phyloP scores from a whole-genome alignment of 92 coral and sea anemone genomes.

The Blastomussa wellsi region DNA sequence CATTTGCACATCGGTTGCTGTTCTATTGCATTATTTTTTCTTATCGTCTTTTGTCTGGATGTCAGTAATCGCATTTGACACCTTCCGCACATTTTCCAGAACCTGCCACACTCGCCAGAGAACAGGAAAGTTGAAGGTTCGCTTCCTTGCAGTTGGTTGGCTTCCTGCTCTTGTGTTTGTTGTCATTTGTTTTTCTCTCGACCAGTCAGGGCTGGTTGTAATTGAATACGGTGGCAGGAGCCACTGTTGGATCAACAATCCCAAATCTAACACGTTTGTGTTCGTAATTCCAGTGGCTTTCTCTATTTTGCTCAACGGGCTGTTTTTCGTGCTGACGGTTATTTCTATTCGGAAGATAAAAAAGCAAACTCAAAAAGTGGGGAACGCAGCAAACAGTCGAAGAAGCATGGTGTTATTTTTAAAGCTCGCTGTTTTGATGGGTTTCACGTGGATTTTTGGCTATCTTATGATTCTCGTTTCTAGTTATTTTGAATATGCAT shows the following conservation, averaged over 20 bases:
- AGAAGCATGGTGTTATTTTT: slow-evolving; percentile 43
- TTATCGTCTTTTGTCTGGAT: slow-evolving; percentile 71
- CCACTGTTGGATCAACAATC: slow-evolving; percentile 67
- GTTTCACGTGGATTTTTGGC: slow-evolving; percentile 75
- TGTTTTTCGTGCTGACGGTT: slow-evolving; percentile 59
- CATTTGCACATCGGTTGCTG: slow-evolving; percentile 58
- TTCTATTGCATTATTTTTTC: slow-evolving; percentile 51
- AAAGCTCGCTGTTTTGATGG: slow-evolving; percentile 72
- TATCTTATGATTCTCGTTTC: slow-evolving; percentile 41
- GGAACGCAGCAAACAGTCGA: slow-evolving; percentile 15
- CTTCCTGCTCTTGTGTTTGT: slow-evolving; percentile 63
- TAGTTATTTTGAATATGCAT: slow-evolving; percentile 47
- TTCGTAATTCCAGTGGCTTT: slow-evolving; percentile 56
- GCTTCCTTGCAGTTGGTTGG: slow-evolving; percentile 59
- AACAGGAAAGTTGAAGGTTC: slow-evolving; percentile 5
- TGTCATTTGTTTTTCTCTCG: slow-evolving; percentile 57
- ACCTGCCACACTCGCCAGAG: slow-evolving; percentile 20
- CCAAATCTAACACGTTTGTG: slow-evolving; percentile 34
- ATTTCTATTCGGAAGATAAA: slow-evolving; percentile 30
- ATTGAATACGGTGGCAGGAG: slow-evolving; percentile 58
- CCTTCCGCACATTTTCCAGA: slow-evolving; percentile 63
- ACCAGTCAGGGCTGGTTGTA: slow-evolving; percentile 52
- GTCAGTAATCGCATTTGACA: slow-evolving; percentile 73
- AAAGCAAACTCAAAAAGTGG: slow-evolving; percentile 40
- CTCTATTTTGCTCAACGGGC: slow-evolving; percentile 39